Percentiles rank a stretch among this genome's conserved stretches.
Evolutionary conservation across 2,797 vertebrate genomes (phyloP).

Genomic region (Psittacula echo): DNA sequence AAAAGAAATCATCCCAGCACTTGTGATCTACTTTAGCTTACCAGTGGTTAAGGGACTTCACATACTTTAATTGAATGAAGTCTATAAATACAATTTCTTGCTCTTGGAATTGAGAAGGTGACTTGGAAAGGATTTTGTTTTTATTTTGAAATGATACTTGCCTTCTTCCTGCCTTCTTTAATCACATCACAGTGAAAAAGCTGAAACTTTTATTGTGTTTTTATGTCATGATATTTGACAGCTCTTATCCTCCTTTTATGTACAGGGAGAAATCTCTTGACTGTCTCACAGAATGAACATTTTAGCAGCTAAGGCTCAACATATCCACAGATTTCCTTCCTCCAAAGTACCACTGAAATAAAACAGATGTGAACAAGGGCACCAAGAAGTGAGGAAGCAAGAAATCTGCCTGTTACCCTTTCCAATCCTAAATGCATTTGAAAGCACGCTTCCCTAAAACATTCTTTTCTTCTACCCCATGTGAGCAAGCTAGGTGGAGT

Average conservation of each 20-base stretch:
- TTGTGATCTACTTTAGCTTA: background rate
- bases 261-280: background rate
- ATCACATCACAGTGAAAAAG: background rate
- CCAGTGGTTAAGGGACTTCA: background rate
- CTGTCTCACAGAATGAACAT: background rate
- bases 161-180: conserved; percentile 11
- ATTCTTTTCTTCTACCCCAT: background rate
- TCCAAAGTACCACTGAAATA: background rate
- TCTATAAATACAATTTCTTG: background rate
- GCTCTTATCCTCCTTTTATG: background rate
- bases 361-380: background rate
- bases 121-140: background rate
- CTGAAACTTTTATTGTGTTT: background rate
- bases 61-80: background rate
- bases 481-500: conserved; percentile 20
- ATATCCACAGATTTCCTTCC: background rate
- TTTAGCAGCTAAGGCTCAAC: conserved; percentile 10
- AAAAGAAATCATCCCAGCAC: background rate
- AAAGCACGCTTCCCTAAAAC: background rate
- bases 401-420: background rate
- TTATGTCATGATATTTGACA: conserved; percentile 19
- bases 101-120: background rate
- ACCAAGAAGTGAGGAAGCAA: conserved; percentile 5
- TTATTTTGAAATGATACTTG: conserved; percentile 14
- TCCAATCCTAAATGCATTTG: background rate